These are phyloP conservation scores for Leucoraja ocellata DNA, from an alignment of 2,797 vertebrate species.

Conservation along the genomic window DNA sequence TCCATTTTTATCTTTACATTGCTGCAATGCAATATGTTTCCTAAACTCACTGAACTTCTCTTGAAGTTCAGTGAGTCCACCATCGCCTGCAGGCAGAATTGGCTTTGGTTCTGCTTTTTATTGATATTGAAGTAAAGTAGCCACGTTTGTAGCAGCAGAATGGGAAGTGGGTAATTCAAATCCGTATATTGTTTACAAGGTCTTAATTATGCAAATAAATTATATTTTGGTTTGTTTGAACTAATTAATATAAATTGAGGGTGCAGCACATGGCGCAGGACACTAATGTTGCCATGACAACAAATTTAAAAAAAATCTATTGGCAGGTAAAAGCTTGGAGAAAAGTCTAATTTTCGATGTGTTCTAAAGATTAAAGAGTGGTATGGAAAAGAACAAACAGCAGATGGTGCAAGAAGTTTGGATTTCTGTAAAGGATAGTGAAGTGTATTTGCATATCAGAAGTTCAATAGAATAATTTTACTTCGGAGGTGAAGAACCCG, in stretches of 20 bases:
- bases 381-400: not conserved
- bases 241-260: not conserved
- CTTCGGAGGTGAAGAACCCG: too few relatives aligned
- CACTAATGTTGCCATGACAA: not conserved
- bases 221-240: not conserved
- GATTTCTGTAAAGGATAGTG: not conserved
- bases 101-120: not conserved
- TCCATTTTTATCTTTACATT: too few relatives aligned
- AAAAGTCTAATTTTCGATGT: not conserved
- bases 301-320: not conserved
- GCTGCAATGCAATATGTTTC: not conserved
- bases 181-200: not conserved
- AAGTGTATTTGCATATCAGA: not conserved
- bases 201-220: not conserved
- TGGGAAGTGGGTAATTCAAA: not conserved
- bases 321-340: not conserved
- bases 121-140: not conserved
- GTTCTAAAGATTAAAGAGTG: not conserved
- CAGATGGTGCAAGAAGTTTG: slow-evolving; percentile 1
- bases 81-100: not conserved
- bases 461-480: not conserved
- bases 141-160: not conserved
- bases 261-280: not conserved
- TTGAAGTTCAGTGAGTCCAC: not conserved
- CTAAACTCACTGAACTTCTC: not conserved